Base-by-base conservation (phyloP, 2,888 invertebrate species). In the Eurytoma adleriae region DNA sequence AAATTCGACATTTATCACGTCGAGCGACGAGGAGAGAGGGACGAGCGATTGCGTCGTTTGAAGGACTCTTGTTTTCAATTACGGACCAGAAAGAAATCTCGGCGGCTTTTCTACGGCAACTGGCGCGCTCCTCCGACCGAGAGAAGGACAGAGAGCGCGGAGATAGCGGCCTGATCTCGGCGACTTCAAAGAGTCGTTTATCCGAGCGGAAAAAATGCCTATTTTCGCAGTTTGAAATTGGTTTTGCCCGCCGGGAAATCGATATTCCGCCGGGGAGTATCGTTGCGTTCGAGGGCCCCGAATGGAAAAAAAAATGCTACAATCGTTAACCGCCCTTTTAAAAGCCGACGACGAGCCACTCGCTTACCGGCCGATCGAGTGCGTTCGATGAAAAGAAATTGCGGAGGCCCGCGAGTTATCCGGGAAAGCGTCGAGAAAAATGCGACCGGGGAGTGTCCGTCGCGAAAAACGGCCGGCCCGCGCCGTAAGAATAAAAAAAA, bases 21-120 rank as follows among this genome's bases (percentile, higher is more conserved):
- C 27, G 70, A 70, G 64, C 64, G 48, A 59, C 68, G 72, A 66
- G 62, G 64, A 40, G 27, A 24, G 67, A 16, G 10, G 27, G 59
- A 3, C 10, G 66, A 61, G n/a, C 68, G 57, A 75, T 68, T 68
- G 75, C 68, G 59, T 68, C 68, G 57, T 56, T 74, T 66, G 64
- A 74, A 74, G 66, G 30, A 76, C 77, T 70, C 71, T 78, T 71
- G 71, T 71, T 78, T 78, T 78, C 77, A 78, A 78, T 78, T 78
- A 78, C 77, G 18, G 61, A 18, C 20, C 61, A 18, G 54, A 77
- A 77, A 76, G 75, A 76, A 70, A 77, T 69, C 68, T 69, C 56
- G 14, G 40, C 13, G 70, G 24, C 59, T 59, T 20, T 70, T 48
- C 40, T 59, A 59, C 40, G 13, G 24, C 40, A 40, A 59, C 7